phyloP scores from a whole-genome alignment of 2,113 vertebrate genomes.

The Bufo bufo region DNA sequence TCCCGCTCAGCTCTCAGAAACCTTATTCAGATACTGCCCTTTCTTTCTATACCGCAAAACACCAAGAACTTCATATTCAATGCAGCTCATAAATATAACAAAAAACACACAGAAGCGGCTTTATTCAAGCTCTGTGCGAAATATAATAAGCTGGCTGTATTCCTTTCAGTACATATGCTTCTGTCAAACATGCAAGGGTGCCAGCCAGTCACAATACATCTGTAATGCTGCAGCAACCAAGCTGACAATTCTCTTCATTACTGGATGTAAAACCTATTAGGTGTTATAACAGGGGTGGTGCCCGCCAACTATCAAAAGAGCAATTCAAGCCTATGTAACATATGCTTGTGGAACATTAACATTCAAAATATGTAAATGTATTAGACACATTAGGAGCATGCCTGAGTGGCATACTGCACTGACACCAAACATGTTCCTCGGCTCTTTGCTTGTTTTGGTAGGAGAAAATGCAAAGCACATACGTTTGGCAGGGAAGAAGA shows the following conservation, averaged over 20 bases:
- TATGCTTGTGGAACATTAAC: not conserved
- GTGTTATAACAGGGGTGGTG: slow-evolving; percentile 1
- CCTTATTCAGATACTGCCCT: not conserved
- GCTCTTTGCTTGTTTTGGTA: not conserved
- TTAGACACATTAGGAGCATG: not conserved
- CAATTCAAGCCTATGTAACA: not conserved
- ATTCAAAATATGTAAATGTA: not conserved
- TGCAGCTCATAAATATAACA: not conserved
- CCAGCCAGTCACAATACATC: not conserved
- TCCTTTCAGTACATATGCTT: not conserved
- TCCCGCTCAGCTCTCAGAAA: not conserved
- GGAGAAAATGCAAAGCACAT: not conserved
- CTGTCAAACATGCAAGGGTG: not conserved
- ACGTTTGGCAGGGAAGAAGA: not conserved
- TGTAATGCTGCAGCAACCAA: not conserved
- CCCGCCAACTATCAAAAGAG: slow-evolving; percentile 6
- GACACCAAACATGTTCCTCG: not conserved
- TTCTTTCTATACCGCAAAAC: slow-evolving; percentile 4
- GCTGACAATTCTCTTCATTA: slow-evolving; percentile 6
- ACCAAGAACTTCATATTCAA: slow-evolving; percentile 28
- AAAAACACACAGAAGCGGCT: not conserved
- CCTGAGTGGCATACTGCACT: not conserved
- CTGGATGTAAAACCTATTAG: slow-evolving; percentile 10
- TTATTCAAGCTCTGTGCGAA: slow-evolving; percentile 4
- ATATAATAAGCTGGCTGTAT: slow-evolving; percentile 1